phyloP scores from a whole-genome alignment of 2,113 vertebrate species.

The Poicephalus gulielmi region DNA sequence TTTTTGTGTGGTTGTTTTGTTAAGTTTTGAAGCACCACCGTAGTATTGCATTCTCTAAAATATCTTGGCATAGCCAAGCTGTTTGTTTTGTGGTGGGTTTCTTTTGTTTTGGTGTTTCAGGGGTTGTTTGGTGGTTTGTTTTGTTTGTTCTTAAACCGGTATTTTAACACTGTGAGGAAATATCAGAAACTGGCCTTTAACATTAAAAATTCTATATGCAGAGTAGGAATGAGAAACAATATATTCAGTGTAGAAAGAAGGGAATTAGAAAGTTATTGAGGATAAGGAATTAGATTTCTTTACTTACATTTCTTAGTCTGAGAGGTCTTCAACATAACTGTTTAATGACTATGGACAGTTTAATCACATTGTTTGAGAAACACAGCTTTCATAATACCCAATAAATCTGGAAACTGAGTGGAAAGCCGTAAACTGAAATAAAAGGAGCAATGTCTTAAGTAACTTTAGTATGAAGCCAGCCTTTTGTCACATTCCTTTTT shows the following conservation, averaged over 20 bases:
- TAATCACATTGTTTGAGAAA: not conserved
- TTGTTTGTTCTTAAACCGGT: too few relatives aligned
- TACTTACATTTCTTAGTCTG: not conserved
- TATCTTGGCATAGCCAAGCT: not conserved
- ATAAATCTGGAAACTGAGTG: not conserved
- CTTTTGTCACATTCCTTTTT: not conserved
- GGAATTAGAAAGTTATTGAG: not conserved
- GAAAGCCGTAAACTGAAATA: not conserved
- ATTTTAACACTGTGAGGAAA: not conserved
- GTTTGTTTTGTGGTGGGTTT: too few relatives aligned
- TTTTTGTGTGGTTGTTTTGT: not conserved
- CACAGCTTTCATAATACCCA: not conserved
- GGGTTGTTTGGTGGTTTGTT: too few relatives aligned
- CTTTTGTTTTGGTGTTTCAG: not conserved
- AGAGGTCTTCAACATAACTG: not conserved
- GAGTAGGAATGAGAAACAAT: not conserved
- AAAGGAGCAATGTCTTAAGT: not conserved
- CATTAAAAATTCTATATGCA: not conserved
- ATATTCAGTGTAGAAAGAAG: not conserved
- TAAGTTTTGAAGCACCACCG: not conserved
- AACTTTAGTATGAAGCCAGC: not conserved
- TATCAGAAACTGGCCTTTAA: not conserved
- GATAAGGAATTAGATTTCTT: not conserved
- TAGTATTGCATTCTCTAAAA: not conserved
- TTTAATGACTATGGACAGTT: not conserved